phyloP scores from a whole-genome alignment of 1,140 invertebrate genomes.

The Aphis craccivora region DNA sequence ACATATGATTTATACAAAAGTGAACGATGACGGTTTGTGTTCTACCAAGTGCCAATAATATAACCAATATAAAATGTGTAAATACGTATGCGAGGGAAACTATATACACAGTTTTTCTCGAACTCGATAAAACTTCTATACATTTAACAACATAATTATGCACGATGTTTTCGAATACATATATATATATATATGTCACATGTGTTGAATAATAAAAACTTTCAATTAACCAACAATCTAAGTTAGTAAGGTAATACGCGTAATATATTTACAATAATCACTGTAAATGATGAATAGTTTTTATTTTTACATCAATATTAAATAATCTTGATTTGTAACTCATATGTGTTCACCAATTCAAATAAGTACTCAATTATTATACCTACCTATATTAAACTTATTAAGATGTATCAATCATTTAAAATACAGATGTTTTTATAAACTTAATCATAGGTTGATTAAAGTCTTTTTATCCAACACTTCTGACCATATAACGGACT shows the following conservation, averaged over 20 bases:
- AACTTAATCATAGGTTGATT: background rate
- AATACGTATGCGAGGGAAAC: background rate
- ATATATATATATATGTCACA: background rate
- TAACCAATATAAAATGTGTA: background rate
- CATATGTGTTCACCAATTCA: background rate
- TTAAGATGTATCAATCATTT: background rate
- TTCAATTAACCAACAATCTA: too few relatives aligned
- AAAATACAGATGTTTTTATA: background rate
- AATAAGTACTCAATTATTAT: too few relatives aligned
- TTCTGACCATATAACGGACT: background rate
- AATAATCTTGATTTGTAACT: background rate
- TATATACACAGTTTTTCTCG: background rate
- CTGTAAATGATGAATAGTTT: background rate
- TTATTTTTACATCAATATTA: background rate
- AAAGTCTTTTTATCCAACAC: background rate
- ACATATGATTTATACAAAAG: background rate
- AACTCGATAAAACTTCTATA: background rate
- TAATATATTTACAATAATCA: background rate
- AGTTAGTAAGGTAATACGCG: background rate
- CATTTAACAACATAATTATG: background rate
- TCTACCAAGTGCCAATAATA: background rate
- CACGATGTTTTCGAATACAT: background rate
- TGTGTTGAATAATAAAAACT: too few relatives aligned
- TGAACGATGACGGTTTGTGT: background rate
- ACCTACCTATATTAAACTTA: background rate